Base-by-base conservation (phyloP, 2,888 invertebrate genomes). In the Drosophila phalerata region DNA sequence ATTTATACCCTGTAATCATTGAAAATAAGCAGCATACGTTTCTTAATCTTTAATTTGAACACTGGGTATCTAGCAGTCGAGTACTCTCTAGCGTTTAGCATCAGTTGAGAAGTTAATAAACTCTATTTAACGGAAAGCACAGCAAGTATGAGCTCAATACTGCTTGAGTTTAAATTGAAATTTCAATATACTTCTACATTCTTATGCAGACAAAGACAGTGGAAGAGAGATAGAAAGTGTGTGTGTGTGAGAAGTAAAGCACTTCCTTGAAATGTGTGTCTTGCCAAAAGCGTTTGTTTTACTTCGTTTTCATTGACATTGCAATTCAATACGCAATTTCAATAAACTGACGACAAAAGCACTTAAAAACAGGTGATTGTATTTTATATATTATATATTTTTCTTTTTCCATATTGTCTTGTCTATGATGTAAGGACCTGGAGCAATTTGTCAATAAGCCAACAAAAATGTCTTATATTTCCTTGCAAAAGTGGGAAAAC, bases 251-350 rank as follows among this genome's bases (percentile, higher is more conserved):
- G 15, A 42, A 38, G 6, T 22, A 32, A 40, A 28, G 30, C 15
- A 60, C 13, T 55, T 45, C 17, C 51, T 30, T 15, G n/a, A 61
- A n/a, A n/a, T 30, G 37, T 37, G 11, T 52, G 40, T 51, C 9
- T 40, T 47, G 40, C 66, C 55, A 19, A 13, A 3, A 53, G 61
- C 62, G 6, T 63, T 68, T 58, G 42, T 37, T 19, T 43, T 53
- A 43, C 38, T 30, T 37, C 47, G 48, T 34, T 47, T 62, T 52
- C 32, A 53, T 45, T 69, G 58, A 51, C 66, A 69, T 47, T 51
- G 79, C 64, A 74, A 79, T 74, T 62, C 69, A 57, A 88, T 85
- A 69, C 70, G 45, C 76, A 85, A 82, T 82, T 82, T 76, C 88
- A 88, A 85, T 88, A 82, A 82, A 64, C 72, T 63, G 70, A 68